Evolutionary conservation across 37 sponge, comb jelly and placozoan genomes (phyloP), one percentile per base, ranked within the genome.

Genomic region (Halisarca cf. caerulea): DNA sequence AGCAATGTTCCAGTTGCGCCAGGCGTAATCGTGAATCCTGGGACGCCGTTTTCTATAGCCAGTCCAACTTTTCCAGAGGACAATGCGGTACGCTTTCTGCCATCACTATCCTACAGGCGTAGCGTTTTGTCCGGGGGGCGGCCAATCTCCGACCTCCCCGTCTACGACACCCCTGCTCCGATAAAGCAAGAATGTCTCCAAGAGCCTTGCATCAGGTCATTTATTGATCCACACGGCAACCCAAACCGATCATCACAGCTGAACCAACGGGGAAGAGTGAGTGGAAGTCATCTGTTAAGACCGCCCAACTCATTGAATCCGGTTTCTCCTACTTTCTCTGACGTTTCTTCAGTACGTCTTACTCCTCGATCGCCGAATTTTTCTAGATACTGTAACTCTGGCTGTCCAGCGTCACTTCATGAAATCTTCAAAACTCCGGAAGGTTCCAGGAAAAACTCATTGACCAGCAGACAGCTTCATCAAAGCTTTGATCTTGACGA

Each of bases 261-360:
- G 25, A 6, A 11, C 45, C 64, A 28, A 30, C 25, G 64, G 6
- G 64, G 64, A 6, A 62, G 25, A 30, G 6, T 23, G 15, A 28
- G 7, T 15, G 64, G 64, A 30, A 62, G 15, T 15, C 64, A 62
- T n/a, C 15, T 62, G 25, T 9, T 74, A 3, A 17, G 77, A 44
- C 38, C 77, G 21, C 77, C 77, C 2, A 40, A 40, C 2, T 37
- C 30, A 4, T 74, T 41, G 25, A 40, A 4, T 37, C 42, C 77
- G 1, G 59, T 28, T 23, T 91, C 89, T 18, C 92, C 92, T 6
- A 74, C 87, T 24, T 82, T 83, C 21, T 89, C 89, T 34, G 90
- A 92, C 62, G 55, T 89, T 0, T 85, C 88, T 57, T 89, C 93
- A 36, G 85, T 92, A 7, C 79, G 82, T 27, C 45, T 88, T 35